Conservation (phyloP, 2,888 invertebrate species). For the Drosophila conformis region DNA sequence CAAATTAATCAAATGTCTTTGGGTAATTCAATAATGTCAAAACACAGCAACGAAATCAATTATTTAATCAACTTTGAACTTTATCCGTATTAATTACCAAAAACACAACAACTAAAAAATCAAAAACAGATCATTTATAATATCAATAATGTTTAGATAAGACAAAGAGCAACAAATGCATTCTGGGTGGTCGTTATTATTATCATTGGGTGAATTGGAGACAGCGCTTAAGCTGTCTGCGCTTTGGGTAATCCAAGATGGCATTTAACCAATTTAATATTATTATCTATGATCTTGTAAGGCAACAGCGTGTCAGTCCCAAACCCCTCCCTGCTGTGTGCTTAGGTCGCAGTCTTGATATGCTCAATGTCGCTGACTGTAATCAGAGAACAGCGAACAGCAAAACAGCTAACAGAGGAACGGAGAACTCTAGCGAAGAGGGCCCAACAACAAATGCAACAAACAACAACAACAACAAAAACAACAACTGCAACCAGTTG, state of each 20-base stretch:
- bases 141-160: background rate
- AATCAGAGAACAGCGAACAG: slow-evolving; percentile 64
- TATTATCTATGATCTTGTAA: slow-evolving; percentile 79
- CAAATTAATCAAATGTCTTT: slow-evolving; percentile 85
- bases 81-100: slow-evolving; percentile 65
- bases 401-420: slow-evolving; percentile 23
- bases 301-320: slow-evolving; percentile 51
- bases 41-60: slow-evolving; percentile 70
- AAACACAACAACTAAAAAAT: slow-evolving; percentile 48
- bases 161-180: slow-evolving; percentile 10
- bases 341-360: slow-evolving; percentile 35
- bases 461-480: slow-evolving; percentile 7
- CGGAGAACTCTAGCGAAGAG: slow-evolving; percentile 14
- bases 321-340: background rate
- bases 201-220: slow-evolving; percentile 41
- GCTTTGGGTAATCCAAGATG: slow-evolving; percentile 75
- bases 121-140: slow-evolving; percentile 46
- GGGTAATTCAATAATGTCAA: slow-evolving; percentile 79
- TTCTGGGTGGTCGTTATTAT: slow-evolving; percentile 61
- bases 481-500: slow-evolving; percentile 25
- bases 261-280: slow-evolving; percentile 80
- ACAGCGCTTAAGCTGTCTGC: slow-evolving; percentile 59
- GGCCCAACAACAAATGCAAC: slow-evolving; percentile 15
- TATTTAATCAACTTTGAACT: slow-evolving; percentile 58
- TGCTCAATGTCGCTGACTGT: slow-evolving; percentile 67